Evolutionary conservation across 2,797 vertebrate species (phyloP).

Genomic region (Rhynchotus rufescens): DNA sequence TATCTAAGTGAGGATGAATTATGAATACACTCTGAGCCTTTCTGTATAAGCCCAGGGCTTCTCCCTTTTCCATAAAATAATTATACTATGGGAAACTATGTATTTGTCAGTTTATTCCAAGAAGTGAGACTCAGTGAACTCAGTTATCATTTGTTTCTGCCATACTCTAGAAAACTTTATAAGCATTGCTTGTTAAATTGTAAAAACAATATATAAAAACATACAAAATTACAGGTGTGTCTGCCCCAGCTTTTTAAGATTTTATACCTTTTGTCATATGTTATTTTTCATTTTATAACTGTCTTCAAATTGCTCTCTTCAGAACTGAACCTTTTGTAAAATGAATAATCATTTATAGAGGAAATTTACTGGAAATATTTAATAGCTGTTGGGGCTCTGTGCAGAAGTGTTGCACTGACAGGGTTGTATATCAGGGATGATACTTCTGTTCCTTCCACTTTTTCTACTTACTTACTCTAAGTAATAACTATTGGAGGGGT

Average conservation of each 20-base stretch:
- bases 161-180: not conserved
- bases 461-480: not conserved
- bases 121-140: not conserved
- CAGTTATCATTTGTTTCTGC: not conserved
- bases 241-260: not conserved
- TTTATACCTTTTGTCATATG: not conserved
- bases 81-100: not conserved
- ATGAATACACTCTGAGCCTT: not conserved
- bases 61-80: not conserved
- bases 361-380: conserved; percentile 67
- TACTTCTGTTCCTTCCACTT: not conserved
- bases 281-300: not conserved
- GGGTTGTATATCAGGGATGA: not conserved
- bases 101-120: not conserved
- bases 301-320: not conserved
- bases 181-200: not conserved
- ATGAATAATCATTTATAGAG: conserved; percentile 7
- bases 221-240: not conserved
- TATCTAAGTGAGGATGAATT: not conserved
- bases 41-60: not conserved
- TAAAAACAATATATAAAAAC: not conserved
- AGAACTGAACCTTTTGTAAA: conserved; percentile 22
- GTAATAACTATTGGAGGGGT: not conserved
- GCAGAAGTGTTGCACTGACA: conserved; percentile 8
- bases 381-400: conserved; percentile 11